Evolutionary conservation across 2,888 invertebrate species (phyloP).

Genomic region (Andrena praecox): DNA sequence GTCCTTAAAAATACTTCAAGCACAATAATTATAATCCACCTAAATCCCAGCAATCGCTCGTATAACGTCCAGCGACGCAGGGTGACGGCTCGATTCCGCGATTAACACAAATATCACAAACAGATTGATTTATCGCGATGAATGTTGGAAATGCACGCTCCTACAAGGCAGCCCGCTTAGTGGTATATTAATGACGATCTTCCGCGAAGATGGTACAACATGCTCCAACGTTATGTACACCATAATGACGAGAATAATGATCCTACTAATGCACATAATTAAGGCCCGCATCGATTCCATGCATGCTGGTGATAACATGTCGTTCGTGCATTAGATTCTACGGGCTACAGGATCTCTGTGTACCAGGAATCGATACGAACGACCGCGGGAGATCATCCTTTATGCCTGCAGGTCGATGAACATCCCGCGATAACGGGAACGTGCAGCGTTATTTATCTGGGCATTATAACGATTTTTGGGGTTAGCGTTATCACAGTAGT

Average conservation of each 20-base stretch:
- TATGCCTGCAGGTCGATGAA: constrained; percentile 47
- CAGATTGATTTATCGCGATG: constrained; percentile 58
- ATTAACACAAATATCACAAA: constrained; percentile 49
- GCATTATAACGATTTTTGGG: constrained; percentile 49
- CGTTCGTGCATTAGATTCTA: constrained; percentile 63
- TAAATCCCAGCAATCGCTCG: no score
- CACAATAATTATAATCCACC: no score
- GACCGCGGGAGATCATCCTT: constrained; percentile 62
- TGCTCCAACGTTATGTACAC: constrained; percentile 59
- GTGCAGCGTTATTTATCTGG: constrained; percentile 49
- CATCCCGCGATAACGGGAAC: constrained; percentile 55
- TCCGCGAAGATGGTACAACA: constrained; percentile 52
- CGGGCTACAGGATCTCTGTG: constrained; percentile 36
- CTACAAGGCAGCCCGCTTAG: constrained; percentile 56
- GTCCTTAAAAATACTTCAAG: no score
- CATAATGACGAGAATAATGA: constrained; percentile 68
- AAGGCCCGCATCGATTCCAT: constrained; percentile 61
- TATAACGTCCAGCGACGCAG: no score
- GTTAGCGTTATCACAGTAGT: constrained; percentile 2
- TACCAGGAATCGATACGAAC: constrained; percentile 55
- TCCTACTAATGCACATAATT: constrained; percentile 70
- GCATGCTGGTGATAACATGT: constrained; percentile 61
- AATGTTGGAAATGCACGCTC: constrained; percentile 57
- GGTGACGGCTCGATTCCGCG: constrained; percentile 29
- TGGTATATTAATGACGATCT: constrained; percentile 67